A percentile compares a stretch with the other conserved stretches of the same genome.
phyloP scores from a whole-genome alignment of 1,140 invertebrate species.

The Apis laboriosa region DNA sequence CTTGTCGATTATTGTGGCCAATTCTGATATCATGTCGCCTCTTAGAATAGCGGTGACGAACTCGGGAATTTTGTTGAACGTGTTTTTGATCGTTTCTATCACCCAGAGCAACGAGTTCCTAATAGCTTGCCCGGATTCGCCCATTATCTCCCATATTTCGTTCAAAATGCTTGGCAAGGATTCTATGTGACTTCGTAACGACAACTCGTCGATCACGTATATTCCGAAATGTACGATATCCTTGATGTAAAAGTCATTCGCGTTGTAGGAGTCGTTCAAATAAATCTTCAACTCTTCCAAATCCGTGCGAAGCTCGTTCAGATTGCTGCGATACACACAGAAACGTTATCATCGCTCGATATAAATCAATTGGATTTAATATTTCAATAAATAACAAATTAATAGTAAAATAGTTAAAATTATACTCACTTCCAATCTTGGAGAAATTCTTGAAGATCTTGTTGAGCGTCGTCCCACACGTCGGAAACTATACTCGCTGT shows the following conservation, averaged over 20 bases:
- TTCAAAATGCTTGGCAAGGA: constrained; percentile 89
- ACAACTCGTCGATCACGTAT: constrained; percentile 88
- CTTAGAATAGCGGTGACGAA: constrained; percentile 85
- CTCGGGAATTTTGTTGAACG: constrained; percentile 86
- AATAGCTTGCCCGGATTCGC: constrained; percentile 89
- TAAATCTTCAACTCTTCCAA: constrained; percentile 86
- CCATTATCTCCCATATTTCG: constrained; percentile 91
- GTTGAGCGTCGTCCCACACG: constrained; percentile 89
- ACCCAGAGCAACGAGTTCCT: constrained; percentile 88
- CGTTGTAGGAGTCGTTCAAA: constrained; percentile 88
- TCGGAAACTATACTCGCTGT: constrained; percentile 84
- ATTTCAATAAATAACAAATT: too few relatives aligned
- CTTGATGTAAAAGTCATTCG: constrained; percentile 91
- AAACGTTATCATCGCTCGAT: background rate
- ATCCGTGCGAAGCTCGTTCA: constrained; percentile 87
- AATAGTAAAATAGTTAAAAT: background rate
- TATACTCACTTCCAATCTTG: constrained; percentile 85
- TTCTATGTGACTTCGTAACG: constrained; percentile 88
- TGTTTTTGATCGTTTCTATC: constrained; percentile 87
- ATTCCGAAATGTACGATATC: constrained; percentile 86
- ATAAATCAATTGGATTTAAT: too few relatives aligned
- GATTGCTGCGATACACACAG: constrained; percentile 79
- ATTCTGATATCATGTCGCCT: constrained; percentile 86
- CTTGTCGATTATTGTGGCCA: constrained; percentile 85
- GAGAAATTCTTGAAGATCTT: constrained; percentile 85